Base-by-base conservation (phyloP, 2,797 vertebrate species). In the Peromyscus eremicus region DNA sequence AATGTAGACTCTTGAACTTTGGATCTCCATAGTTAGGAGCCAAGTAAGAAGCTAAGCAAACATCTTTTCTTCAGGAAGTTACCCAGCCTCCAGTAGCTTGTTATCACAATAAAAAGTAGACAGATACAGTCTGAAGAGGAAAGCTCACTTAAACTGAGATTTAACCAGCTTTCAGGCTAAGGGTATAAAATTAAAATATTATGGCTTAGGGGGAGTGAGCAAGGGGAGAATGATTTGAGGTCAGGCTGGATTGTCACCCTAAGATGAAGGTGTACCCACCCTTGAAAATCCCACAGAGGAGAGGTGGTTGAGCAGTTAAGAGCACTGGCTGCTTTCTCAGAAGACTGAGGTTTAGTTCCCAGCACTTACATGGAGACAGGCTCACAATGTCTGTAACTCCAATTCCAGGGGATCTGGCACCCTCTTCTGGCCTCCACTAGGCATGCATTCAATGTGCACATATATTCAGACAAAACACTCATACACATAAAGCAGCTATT, bases 211-310 rank as follows among this genome's bases (percentile, higher is more conserved):
- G 90, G 57, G 70, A 29, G 55, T 0, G 29, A 52, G n/a, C 7
- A 7, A 14, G 29, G 10, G 12, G 6, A n/a, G 49, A 25, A 19
- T 7, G 37, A 11, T 0, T 0, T 0, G 62, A 64, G 60, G 49
- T 23, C 60, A 52, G 89, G 34, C 70, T 68, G 43, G 37, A 76
- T 32, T 0, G 29, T 32, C 27, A 43, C 0, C 0, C 37, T 21
- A 66, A 77, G 5, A 43, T 68, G 16, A 34, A 34, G 25, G 29
- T 14, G 62, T 1, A 55, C 6, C 1, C 4, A 12, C 23, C 34
- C 40, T 52, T 2, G 13, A 14, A 29, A 79, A 62, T 49, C 80
- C 64, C 3, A 0, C 0, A 27, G 73, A 86, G 75, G 76, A 66
- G 19, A 49, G 46, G n/a, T 16, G 46, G 83, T 2, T 25, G 32